phyloP scores from a whole-genome alignment of 2,797 vertebrate genomes.

The Vipera ursinii region DNA sequence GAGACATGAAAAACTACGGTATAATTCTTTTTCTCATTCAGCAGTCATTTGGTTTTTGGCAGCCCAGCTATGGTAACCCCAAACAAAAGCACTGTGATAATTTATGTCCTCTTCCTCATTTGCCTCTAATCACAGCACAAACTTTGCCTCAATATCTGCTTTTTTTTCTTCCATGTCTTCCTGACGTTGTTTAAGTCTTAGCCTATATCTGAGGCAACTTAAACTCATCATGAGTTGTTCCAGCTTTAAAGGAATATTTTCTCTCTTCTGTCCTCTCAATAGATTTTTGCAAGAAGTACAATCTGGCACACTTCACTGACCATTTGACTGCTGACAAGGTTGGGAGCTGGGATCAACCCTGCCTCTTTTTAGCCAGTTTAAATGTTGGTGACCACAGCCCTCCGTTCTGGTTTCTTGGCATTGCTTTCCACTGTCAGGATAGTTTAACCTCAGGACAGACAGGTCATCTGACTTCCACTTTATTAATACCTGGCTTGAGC shows the following conservation, averaged over 20 bases:
- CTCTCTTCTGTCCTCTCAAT: background rate
- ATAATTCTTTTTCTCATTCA: background rate
- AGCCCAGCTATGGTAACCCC: background rate
- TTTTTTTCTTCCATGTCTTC: background rate
- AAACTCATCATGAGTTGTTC: background rate
- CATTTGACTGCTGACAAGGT: background rate
- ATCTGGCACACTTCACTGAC: background rate
- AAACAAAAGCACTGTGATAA: background rate
- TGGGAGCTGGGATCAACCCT: background rate
- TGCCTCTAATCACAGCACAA: background rate
- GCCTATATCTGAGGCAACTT: background rate
- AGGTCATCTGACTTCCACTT: background rate
- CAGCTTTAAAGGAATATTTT: background rate
- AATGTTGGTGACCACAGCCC: background rate
- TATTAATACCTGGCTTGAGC: background rate
- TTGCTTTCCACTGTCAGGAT: background rate
- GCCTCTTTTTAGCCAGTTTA: background rate
- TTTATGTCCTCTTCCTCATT: background rate
- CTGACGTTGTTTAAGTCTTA: background rate
- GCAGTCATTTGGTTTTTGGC: background rate
- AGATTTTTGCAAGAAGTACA: background rate
- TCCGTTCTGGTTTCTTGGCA: background rate
- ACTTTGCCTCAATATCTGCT: background rate
- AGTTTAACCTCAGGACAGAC: background rate
- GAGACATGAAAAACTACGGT: background rate